Base-by-base conservation (phyloP, 2,797 vertebrate genomes). In the Poeciliopsis presidionis region DNA sequence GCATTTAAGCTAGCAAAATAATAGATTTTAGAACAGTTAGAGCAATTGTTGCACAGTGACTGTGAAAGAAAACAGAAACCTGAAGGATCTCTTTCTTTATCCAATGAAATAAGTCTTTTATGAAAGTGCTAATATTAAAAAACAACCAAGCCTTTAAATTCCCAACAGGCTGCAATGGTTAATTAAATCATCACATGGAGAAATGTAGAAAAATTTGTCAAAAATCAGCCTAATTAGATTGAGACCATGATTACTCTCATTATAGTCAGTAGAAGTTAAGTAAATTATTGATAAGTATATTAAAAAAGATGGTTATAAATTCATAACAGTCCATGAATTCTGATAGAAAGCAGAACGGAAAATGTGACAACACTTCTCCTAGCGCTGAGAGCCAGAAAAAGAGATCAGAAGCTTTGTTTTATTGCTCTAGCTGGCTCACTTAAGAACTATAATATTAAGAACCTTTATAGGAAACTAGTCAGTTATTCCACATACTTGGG, bases 401-500 rank as follows among this genome's bases (percentile, higher is more conserved):
- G 6, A 67, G 57, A 79, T 82, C 75, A 72, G 75, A 81, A 57
- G 51, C 65, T 65, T 45, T 53, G 75, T 87, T 87, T 85, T 87
- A 84, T 77, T 79, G 76, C 83, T 71, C 80, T 84, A 51, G 63
- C 81, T 73, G 77, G 9, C 82, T 76, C 72, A 1, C 74, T 59
- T 63, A 82, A 80, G 77, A 76, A 8, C 53, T 83, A 84, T 83
- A 7, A 76, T 76, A 65, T 79, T 20, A 67, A 79, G 82, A 33
- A 61, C 85, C 90, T 86, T 86, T 80, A 25, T 73, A 81, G 18
- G 82, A 91, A 89, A 87, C 76, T 85, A 89, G 78, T 90, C 83
- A 89, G 79, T 86, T 85, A 79, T 90, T 92, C 89, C 87, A 88
- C 80, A 81, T 9, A 82, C 89, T 83, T 74, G 69, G 77, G 85